These are phyloP conservation scores for Dichetophora obliterata DNA, from an alignment of 2,888 invertebrate species.

Conservation along the genomic window DNA sequence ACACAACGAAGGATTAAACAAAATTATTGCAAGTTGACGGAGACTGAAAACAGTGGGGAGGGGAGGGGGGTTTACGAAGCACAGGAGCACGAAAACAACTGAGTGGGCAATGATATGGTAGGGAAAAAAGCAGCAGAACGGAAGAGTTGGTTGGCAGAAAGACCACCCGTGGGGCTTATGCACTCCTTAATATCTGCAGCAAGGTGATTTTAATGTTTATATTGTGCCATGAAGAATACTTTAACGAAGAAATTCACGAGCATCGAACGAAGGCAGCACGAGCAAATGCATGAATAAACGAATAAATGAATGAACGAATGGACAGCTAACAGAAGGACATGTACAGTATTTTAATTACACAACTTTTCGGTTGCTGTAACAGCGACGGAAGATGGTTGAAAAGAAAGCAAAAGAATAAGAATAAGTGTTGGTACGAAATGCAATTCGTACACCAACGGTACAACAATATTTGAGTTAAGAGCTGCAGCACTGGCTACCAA, in stretches of 20 bases:
- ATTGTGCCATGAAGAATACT: neutral
- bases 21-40: neutral
- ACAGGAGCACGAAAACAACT: neutral
- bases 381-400: neutral
- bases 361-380: neutral
- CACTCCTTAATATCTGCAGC: neutral
- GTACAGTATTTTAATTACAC: slow-evolving; percentile 29
- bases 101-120: neutral
- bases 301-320: neutral
- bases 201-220: slow-evolving; percentile 8
- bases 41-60: neutral
- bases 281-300: neutral
- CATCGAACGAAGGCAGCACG: neutral
- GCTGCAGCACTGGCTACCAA: neutral
- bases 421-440: slow-evolving; percentile 9
- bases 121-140: neutral
- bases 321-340: neutral
- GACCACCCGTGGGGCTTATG: neutral
- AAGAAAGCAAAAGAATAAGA: neutral
- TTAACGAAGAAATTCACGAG: slow-evolving; percentile 12
- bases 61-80: no score
- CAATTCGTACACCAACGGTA: neutral
- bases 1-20: neutral
- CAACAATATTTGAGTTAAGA: neutral
- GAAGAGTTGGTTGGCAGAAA: neutral